Evolutionary conservation across 2,113 vertebrate genomes (phyloP).

Genomic region (Dryoscopus gambensis): DNA sequence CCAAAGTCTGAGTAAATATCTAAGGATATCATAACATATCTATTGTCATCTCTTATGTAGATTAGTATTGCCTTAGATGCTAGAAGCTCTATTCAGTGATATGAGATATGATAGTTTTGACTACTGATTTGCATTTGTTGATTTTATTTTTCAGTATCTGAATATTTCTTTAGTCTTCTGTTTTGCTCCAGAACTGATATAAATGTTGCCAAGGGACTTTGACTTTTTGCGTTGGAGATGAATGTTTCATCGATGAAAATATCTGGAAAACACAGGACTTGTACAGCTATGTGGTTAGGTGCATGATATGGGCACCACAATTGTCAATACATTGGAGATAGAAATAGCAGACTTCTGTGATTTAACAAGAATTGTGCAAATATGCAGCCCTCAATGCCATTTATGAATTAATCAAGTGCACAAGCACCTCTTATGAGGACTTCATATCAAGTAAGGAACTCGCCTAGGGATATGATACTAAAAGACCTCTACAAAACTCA

Average conservation of each 20-base stretch:
- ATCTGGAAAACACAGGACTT: conserved; percentile 8
- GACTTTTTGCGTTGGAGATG: conserved; percentile 8
- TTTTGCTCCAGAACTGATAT: not conserved
- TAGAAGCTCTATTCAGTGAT: not conserved
- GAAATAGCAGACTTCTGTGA: conserved; percentile 36
- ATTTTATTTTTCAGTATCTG: not conserved
- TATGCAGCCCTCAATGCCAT: conserved; percentile 53
- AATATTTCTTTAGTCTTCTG: not conserved
- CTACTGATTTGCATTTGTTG: not conserved
- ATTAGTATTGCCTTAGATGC: not conserved
- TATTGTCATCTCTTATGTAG: not conserved
- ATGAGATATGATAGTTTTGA: not conserved
- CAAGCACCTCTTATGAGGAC: conserved; percentile 69
- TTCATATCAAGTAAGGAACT: conserved; percentile 62
- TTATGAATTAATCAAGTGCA: conserved; percentile 76
- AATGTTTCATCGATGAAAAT: not conserved
- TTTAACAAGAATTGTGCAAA: conserved; percentile 73
- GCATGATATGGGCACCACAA: conserved; percentile 30
- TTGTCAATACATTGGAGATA: conserved; percentile 42
- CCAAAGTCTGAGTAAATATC: not conserved
- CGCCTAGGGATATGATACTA: conserved; percentile 70
- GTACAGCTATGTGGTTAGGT: conserved; percentile 39
- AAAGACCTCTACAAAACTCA: conserved; percentile 74
- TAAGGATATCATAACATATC: not conserved
- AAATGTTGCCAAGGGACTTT: conserved; percentile 12